Base-by-base conservation (phyloP, 2,888 invertebrate genomes). In the Melinaea marsaeus region DNA sequence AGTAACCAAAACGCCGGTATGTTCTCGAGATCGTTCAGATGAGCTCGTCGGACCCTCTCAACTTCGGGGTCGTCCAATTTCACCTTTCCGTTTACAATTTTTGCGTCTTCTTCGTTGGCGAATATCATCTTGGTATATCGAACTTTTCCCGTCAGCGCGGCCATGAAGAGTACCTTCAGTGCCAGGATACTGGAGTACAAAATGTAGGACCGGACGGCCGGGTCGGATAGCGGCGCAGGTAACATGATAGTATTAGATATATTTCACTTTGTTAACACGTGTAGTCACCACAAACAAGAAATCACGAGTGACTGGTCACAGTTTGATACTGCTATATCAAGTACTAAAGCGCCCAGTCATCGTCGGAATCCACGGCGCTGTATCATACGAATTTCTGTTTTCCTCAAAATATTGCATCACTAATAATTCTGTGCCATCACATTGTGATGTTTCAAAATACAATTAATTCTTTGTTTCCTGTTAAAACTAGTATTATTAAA, bases 21-120 rank as follows among this genome's bases (percentile, higher is more conserved):
- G 79, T 94, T 95, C 81, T 95, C 95, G 76, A 95, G 77, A 78
- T 95, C 95, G 74, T 95, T 95, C 69, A 92, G 86, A 75, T 95
- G 94, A 13, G 94, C 94, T 78, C 93, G 81, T 54, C 88, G 73
- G 37, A 83, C 80, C 63, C 88, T 72, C 71, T 89, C 89, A 48
- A 88, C 86, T 63, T 86, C 85, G 0, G 79, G 81, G 60, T 85
- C 87, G 62, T 86, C 84, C 0, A 73, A 72, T 65, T 82, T 85
- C 56, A 88, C 78, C 32, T 51, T 51, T n/a, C 51, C 51, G 58
- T 72, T 78, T 2, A 75, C 47, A 2, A 57, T 2, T 68, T 77
- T 81, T 0, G 84, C 79, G 65, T 88, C 88, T 67, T 89, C 88
- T 46, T 84, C 83, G 64, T 86, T 88, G 0, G 85, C 79, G 66